Evolutionary conservation across 2,113 vertebrate species (phyloP), one percentile per base, ranked within the genome.

Genomic region (Ceyx melanurus): DNA sequence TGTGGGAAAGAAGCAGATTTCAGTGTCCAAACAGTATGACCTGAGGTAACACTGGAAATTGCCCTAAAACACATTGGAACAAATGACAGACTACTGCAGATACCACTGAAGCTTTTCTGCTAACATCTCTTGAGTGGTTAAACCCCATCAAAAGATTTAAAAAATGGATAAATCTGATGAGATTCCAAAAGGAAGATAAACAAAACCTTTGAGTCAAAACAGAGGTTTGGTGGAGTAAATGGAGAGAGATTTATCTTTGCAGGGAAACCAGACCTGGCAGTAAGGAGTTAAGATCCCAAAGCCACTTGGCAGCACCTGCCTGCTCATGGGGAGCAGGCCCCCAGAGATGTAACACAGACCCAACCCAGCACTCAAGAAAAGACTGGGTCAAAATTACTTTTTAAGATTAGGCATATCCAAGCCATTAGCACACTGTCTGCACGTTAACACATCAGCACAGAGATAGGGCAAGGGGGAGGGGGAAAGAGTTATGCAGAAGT

Each of bases 401-500:
- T 83, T 86, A 87, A 93, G 86, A 88, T 92, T 50, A 87, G 77
- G 88, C 83, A 72, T 37, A 90, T 31, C 86, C 81, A 64, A 90
- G 73, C 89, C 83, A 94, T 96, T 95, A 96, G 95, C 87, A 35
- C 11, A 33, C 91, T 91, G 94, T 94, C 94, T 93, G 95, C 95
- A 92, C 65, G 6, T 97, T 96, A 96, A 95, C 95, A 97, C 95
- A 96, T 96, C 95, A 96, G 94, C 94, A 90, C 90, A 92, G 70
- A 83, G 95, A 85, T 22, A 76, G 85, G 81, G 79, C 70, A 28
- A 75, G 84, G 71, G 87, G 84, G 87, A 79, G 72, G 67, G 61
- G 71, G 87, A 43, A 92, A 89, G 93, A 94, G 93, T 94, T 93
- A 93, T 94, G 90, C 95, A 85, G 78, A 94, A 95, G 89, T 71